Conservation (phyloP, 2,888 invertebrate genomes). For the Trachelus troglodyta region DNA sequence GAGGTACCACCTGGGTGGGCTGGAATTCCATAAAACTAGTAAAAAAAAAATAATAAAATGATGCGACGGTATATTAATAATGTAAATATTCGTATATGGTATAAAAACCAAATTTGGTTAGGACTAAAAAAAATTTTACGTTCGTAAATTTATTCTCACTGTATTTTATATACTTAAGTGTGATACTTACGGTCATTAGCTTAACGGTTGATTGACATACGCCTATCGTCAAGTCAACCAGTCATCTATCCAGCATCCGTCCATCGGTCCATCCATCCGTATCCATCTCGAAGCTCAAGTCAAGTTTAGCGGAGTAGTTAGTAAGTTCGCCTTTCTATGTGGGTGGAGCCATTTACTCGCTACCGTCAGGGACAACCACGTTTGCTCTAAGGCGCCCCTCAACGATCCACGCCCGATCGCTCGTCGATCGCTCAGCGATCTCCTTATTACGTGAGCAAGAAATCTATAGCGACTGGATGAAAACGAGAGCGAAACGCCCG, state of each 20-base stretch:
- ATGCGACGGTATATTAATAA: background rate
- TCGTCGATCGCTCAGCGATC: background rate
- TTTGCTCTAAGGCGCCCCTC: conserved; percentile 25
- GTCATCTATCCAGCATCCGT: background rate
- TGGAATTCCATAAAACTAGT: background rate
- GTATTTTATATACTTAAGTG: background rate
- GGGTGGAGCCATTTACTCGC: conserved; percentile 47
- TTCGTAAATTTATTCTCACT: background rate
- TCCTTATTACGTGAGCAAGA: conserved; percentile 12
- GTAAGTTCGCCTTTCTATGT: conserved; percentile 46
- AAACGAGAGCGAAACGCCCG: conserved; percentile 13
- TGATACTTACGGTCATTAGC: background rate
- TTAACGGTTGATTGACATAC: background rate
- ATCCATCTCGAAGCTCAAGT: background rate
- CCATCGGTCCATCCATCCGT: background rate
- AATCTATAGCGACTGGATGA: conserved; percentile 8
- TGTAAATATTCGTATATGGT: background rate
- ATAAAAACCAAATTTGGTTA: no score
- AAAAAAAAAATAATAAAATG: no score
- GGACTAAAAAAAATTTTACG: no score
- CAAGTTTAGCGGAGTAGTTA: conserved; percentile 16
- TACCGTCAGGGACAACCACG: conserved; percentile 48
- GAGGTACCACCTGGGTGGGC: background rate
- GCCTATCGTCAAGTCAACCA: background rate
- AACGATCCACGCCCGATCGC: conserved; percentile 36